Base-by-base conservation (phyloP, 2,113 vertebrate species). In the Sorex fumeus region DNA sequence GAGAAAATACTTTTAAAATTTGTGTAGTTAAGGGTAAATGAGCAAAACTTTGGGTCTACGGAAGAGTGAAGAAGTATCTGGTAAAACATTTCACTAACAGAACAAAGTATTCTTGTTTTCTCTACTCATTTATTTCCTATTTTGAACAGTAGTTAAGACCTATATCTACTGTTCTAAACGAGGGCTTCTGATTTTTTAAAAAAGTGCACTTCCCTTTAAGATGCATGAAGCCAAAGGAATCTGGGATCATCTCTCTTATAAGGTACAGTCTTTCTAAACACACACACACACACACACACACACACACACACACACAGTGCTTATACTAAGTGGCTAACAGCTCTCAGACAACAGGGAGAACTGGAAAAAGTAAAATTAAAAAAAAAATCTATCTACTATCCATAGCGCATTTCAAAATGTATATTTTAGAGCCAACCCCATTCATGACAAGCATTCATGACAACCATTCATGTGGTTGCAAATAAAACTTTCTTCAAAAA, bases 361-460 rank as follows among this genome's bases (percentile, higher is more conserved):
- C n/a, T 36, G 64, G 19, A 72, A 43, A 47, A 67, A 50, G 81
- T 36, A 19, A 67, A 90, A 47, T 57, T 47, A 86, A 60, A 81
- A 69, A 16, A 30, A 32, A n/a, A 69, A 15, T 28, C 27, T 36
- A 91, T 11, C n/a, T 84, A 71, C 32, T 28, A 76, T 81, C 23
- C 18, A 89, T 0, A 81, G 40, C 5, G 76, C 16, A 82, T 36
- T 78, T 74, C 30, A 92, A 96, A 92, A 67, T 36, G 85, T 66
- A 84, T 30, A 13, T 34, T 60, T 91, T 79, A 64, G 72, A 91
- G 78, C 93, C 0, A 90, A 86, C 91, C 84, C 11, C 6, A 78
- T 74, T 83, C 32, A 53, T 36, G 32, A 32, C 69, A 72, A 83
- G 40, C n/a, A n/a, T n/a, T n/a, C n/a, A n/a, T n/a, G n/a, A n/a